phyloP scores from a whole-genome alignment of 1,140 invertebrate genomes.

The Dendrolimus punctatus region DNA sequence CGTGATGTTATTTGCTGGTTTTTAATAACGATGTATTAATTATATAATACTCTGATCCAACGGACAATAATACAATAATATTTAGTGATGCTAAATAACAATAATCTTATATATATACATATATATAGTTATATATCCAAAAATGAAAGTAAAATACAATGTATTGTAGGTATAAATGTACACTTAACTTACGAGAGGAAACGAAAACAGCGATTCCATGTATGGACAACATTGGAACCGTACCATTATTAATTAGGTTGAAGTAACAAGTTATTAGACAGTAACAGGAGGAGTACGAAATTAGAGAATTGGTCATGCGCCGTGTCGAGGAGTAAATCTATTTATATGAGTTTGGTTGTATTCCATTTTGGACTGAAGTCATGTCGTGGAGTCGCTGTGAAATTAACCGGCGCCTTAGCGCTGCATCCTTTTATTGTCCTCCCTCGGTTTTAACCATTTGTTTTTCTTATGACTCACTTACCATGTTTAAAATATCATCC shows the following conservation, averaged over 20 bases:
- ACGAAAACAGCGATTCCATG: too few species aligned
- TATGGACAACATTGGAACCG: too few species aligned
- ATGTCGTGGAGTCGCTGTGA: conserved; percentile 38
- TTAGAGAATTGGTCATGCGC: conserved; percentile 60
- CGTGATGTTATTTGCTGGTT: conserved; percentile 5
- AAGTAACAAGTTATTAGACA: conserved; percentile 13
- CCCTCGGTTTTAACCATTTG: conserved; percentile 35
- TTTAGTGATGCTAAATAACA: too few species aligned
- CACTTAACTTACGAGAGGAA: too few species aligned
- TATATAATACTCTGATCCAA: conserved; percentile 5
- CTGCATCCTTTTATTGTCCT: conserved; percentile 48
- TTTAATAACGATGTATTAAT: conserved; percentile 9
- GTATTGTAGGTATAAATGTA: too few species aligned
- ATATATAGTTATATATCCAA: too few species aligned
- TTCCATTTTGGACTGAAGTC: conserved; percentile 48
- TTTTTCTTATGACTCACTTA: conserved; percentile 58
- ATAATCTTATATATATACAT: too few species aligned
- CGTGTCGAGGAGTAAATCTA: conserved; percentile 29
- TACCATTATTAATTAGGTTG: too few species aligned
- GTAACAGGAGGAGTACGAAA: conserved; percentile 35
- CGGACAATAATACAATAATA: too few species aligned
- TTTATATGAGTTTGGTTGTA: conserved; percentile 48
- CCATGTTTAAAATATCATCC: conserved; percentile 38
- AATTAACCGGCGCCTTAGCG: conserved; percentile 54
- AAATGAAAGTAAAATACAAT: too few species aligned